Conservation (phyloP, 1,140 invertebrate species). For the Drosophila suzukii region DNA sequence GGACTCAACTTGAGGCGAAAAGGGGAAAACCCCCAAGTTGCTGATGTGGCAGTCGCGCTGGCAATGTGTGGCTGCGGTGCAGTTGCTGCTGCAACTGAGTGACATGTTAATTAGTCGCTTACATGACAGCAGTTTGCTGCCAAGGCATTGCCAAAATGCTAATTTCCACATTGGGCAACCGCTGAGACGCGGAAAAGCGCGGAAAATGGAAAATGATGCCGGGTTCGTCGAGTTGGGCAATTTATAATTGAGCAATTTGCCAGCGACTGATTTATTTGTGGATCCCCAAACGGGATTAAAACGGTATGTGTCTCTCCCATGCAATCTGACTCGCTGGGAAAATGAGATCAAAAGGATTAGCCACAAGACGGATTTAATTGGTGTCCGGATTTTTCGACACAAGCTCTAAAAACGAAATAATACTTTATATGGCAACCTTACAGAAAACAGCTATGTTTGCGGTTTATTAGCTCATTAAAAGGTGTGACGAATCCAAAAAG, state of each 20-base stretch:
- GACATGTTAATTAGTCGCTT: constrained; percentile 84
- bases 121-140: constrained; percentile 79
- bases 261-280: constrained; percentile 73
- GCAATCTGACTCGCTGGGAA: constrained; percentile 7
- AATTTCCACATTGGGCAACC: constrained; percentile 69
- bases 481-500: neutral
- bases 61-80: constrained; percentile 11
- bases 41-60: constrained; percentile 15
- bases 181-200: constrained; percentile 33
- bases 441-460: neutral
- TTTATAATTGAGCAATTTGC: constrained; percentile 78
- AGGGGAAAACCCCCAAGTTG: neutral
- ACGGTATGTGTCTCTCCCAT: constrained; percentile 12
- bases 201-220: constrained; percentile 2
- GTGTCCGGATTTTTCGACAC: neutral
- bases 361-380: constrained; percentile 8
- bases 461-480: neutral
- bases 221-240: constrained; percentile 51
- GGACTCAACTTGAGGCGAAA: neutral
- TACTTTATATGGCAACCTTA: no score
- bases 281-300: constrained; percentile 33
- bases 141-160: constrained; percentile 69
- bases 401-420: no score
- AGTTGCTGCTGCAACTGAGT: constrained; percentile 56
- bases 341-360: constrained; percentile 10